A percentile compares a stretch with the other conserved stretches of the same genome.
phyloP scores from a whole-genome alignment of 2,113 vertebrate species.

The Pandion haliaetus region DNA sequence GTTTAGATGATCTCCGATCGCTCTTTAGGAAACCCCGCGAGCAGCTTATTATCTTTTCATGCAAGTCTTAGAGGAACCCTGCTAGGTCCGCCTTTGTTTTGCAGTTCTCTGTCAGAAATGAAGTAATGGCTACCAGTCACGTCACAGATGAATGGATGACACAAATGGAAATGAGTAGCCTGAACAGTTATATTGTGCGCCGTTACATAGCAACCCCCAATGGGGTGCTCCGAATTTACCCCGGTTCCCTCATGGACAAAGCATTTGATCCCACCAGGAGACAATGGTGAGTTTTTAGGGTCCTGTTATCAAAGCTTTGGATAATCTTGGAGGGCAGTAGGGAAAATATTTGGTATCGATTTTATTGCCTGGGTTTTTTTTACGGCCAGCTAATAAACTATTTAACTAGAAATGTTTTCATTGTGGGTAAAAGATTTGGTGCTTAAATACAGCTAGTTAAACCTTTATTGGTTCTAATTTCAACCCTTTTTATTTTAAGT shows the following conservation, averaged over 20 bases:
- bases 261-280: conserved; percentile 98
- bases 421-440: rapidly evolving
- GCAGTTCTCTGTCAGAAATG: conserved; percentile 98
- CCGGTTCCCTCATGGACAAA: conserved; percentile 99
- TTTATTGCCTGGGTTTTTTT: background rate
- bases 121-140: conserved; percentile 99
- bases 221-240: conserved; percentile 99
- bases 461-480: background rate
- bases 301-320: conserved; percentile 42
- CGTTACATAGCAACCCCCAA: conserved; percentile 99
- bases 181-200: conserved; percentile 98
- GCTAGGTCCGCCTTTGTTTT: conserved; percentile 74
- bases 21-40: conserved; percentile 59
- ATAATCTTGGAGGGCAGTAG: conserved; percentile 27
- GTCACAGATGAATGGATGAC: conserved; percentile 99
- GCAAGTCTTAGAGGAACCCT: conserved; percentile 72
- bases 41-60: conserved; percentile 66
- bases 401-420: background rate
- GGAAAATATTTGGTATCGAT: background rate
- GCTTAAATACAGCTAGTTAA: background rate
- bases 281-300: conserved; percentile 91
- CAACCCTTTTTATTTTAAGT: background rate
- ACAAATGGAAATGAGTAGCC: conserved; percentile 97
- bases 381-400: background rate
- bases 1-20: conserved; percentile 54